These are phyloP conservation scores for Platyrinchus mystaceus DNA, from an alignment of 2,797 vertebrate species.

Conservation along the genomic window DNA sequence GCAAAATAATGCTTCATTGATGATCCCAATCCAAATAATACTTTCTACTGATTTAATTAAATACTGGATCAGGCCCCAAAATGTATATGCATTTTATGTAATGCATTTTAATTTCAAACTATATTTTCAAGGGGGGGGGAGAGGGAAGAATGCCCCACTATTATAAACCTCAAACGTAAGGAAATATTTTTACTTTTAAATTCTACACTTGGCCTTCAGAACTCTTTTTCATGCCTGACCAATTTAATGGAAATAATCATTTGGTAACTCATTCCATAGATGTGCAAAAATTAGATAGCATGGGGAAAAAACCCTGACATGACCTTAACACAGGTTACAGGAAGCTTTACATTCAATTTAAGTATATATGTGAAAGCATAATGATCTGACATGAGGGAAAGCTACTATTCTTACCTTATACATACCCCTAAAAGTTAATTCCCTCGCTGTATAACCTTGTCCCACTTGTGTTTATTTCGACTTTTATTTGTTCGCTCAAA, in stretches of 20 bases:
- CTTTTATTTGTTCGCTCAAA: background rate
- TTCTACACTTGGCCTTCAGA: background rate
- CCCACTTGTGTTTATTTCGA: background rate
- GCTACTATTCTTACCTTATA: background rate
- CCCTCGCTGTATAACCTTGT: background rate
- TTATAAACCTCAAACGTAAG: background rate
- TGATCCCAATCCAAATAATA: background rate
- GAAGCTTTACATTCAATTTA: background rate
- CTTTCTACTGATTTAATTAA: background rate
- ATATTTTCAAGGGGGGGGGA: background rate
- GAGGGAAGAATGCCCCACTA: background rate
- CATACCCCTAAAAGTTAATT: background rate
- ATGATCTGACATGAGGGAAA: background rate
- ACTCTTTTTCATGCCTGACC: background rate
- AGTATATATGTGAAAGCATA: background rate
- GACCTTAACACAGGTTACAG: background rate
- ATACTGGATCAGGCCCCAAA: background rate
- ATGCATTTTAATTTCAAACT: background rate
- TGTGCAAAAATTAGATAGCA: background rate
- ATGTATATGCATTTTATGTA: background rate
- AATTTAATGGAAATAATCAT: background rate
- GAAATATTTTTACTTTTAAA: background rate
- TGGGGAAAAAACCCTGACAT: too few species aligned
- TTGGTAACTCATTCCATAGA: background rate
- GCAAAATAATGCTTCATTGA: slow-evolving; percentile 1